Base-by-base conservation (phyloP, 37 sponge, comb jelly and placozoan genomes). In the Halichondria panicea region DNA sequence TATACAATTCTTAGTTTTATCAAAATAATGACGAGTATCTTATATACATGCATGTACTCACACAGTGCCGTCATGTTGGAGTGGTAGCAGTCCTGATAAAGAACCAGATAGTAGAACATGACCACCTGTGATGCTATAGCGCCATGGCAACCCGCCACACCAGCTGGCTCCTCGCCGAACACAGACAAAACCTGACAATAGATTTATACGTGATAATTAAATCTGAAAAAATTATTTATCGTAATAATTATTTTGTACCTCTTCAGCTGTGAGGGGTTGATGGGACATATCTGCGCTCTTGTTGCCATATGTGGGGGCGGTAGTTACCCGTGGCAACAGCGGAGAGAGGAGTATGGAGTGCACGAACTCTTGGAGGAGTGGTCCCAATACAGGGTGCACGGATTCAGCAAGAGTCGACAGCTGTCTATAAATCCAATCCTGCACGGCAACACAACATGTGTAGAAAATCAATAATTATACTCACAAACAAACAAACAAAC, bases 401-500 rank as follows among this genome's bases (percentile, higher is more conserved):
- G 93, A 89, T 38, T 81, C 84, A 9, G 60, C 18, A 15, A 75
- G 46, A 24, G 24, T 50, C 36, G 70, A 32, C 62, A 92, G n/a
- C 67, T 92, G 93, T 37, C 46, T 15, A 53, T 84, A 84, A 7
- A 92, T 75, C 89, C 93, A 92, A 43, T 89, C 75, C 89, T 88
- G 54, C 33, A 37, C 55, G 52, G 33, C 4, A 36, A 53, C 36
- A 9, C 8, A n/a, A n/a, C n/a, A n/a, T n/a, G n/a, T n/a, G n/a
- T n/a, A n/a, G n/a, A n/a, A n/a, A n/a, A n/a, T n/a, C n/a, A n/a
- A n/a, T n/a, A n/a, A n/a, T n/a, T n/a, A n/a, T n/a, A n/a, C n/a
- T n/a, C n/a, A n/a, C n/a, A n/a, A n/a, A n/a, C n/a, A n/a, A n/a
- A n/a, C n/a, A n/a, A n/a, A n/a, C n/a, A n/a, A n/a, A n/a, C n/a